These are phyloP conservation scores for Hypotaenidia okinawae DNA, from an alignment of 2,797 vertebrate species.

Conservation along the genomic window DNA sequence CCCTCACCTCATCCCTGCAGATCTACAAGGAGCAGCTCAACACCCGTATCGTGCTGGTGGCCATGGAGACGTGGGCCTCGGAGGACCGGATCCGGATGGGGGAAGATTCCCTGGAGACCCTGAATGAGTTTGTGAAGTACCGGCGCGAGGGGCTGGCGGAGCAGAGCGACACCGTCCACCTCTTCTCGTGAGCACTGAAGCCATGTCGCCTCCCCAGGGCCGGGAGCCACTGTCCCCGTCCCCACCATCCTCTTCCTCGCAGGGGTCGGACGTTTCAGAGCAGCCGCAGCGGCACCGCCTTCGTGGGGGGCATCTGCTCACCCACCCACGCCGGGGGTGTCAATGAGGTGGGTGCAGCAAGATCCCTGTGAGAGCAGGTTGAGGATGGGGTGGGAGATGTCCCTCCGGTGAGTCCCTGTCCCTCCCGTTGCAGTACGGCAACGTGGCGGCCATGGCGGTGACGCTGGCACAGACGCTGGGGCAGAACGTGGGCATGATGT, in stretches of 20 bases:
- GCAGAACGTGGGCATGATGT: slow-evolving; percentile 96
- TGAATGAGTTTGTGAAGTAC: slow-evolving; percentile 91
- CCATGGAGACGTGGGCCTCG: slow-evolving; percentile 94
- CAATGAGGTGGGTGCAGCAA: slow-evolving; percentile 80
- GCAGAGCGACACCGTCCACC: slow-evolving; percentile 88
- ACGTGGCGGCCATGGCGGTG: slow-evolving; percentile 88
- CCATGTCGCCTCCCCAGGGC: neutral
- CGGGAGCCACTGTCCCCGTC: neutral
- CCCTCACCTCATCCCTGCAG: slow-evolving; percentile 60
- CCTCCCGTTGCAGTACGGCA: slow-evolving; percentile 84
- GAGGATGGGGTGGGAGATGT: neutral
- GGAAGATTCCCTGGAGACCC: slow-evolving; percentile 86
- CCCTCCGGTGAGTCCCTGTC: neutral
- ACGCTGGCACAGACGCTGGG: slow-evolving; percentile 92
- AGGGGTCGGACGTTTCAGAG: slow-evolving; percentile 93
- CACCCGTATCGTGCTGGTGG: slow-evolving; percentile 92
- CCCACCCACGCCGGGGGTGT: slow-evolving; percentile 84
- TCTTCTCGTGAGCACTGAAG: slow-evolving; percentile 87
- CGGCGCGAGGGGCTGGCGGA: slow-evolving; percentile 85
- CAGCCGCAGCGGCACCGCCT: slow-evolving; percentile 90
- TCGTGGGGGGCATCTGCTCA: slow-evolving; percentile 90
- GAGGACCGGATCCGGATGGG: slow-evolving; percentile 87
- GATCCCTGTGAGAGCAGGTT: accelerated
- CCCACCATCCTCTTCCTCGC: slow-evolving; percentile 21
- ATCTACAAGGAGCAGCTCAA: slow-evolving; percentile 96